Base-by-base conservation (phyloP, 2,888 invertebrate genomes). In the Eristalis arbustorum region DNA sequence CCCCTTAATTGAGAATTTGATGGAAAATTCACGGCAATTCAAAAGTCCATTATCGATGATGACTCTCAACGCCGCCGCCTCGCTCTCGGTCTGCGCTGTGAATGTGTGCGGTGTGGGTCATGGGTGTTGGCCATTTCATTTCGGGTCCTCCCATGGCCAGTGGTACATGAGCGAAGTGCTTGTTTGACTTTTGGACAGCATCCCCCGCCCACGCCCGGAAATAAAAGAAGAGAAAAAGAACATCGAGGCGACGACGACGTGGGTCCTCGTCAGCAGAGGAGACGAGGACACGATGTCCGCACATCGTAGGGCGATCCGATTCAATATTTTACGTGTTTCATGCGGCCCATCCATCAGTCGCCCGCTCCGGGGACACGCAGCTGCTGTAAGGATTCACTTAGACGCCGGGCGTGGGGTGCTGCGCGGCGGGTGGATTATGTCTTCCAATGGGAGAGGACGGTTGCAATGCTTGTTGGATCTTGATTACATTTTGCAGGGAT, bases 1-100 rank as follows among this genome's bases (percentile, higher is more conserved):
- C 49, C 37, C 14, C 14, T 66, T 78, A 66, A 78, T 79, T 64
- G 79, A 73, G 79, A 73, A 68, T 80, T 74, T 68, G 61, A 74
- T 80, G 80, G 66, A 25, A 67, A 68, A 80, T 49, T 72, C 31
- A 57, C 40, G 34, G 67, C 49, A 69, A 64, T 75, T 64, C 62
- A 59, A 59, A 59, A 59, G 59, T 59, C 59, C 59, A 59, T 59
- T 59, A 59, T 25, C 59, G 25, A 59, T 18, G 49, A 49, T 49
- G 49, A 18, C 18, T 49, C 49, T 49, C 49, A 6, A 49, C 18
- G 49, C 18, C 8, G n/a, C 42, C n/a, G n/a, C n/a, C n/a, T 11
- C 10, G 4, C 34, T 31, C 31, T 31, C 31, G 8, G 8, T 31
- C 8, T 8, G 2, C 37, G 1, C 37, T 13, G 25, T 3, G 25